Evolutionary conservation across 2,888 invertebrate species (phyloP).

Genomic region (Sympetrum striolatum): DNA sequence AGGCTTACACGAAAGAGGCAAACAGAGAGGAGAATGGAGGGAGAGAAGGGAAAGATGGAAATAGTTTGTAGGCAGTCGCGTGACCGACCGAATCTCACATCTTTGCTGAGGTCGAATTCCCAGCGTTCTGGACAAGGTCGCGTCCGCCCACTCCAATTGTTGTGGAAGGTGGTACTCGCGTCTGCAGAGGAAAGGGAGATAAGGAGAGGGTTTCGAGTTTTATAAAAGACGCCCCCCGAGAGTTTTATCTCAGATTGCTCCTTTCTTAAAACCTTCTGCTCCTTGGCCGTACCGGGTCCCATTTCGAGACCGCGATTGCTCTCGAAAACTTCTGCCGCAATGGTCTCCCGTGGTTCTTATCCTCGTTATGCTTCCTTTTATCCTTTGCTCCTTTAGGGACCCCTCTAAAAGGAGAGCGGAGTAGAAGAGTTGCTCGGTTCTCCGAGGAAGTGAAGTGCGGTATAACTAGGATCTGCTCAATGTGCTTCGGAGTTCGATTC

Average conservation of each 20-base stretch:
- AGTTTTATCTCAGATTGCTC: neutral
- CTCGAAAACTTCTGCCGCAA: neutral
- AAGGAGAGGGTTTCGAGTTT: neutral
- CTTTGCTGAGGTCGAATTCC: constrained; percentile 15
- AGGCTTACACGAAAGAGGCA: neutral
- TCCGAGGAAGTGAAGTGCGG: too few relatives aligned
- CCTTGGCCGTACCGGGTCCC: neutral
- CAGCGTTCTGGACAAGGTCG: constrained; percentile 33
- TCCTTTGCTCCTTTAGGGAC: neutral
- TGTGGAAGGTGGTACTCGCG: neutral
- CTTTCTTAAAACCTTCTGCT: neutral
- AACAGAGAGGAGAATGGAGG: neutral
- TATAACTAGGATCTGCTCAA: too few relatives aligned
- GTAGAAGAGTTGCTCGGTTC: neutral
- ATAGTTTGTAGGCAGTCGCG: neutral
- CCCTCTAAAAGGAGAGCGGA: neutral
- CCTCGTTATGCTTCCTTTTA: neutral
- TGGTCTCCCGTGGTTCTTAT: neutral
- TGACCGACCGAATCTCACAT: neutral
- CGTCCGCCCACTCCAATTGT: neutral
- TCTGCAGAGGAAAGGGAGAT: neutral
- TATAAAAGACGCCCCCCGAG: neutral
- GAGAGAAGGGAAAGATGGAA: neutral
- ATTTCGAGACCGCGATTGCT: neutral
- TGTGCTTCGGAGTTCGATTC: too few relatives aligned